Evolutionary conservation across 2,888 invertebrate genomes (phyloP).

Genomic region (Carabus problematicus): DNA sequence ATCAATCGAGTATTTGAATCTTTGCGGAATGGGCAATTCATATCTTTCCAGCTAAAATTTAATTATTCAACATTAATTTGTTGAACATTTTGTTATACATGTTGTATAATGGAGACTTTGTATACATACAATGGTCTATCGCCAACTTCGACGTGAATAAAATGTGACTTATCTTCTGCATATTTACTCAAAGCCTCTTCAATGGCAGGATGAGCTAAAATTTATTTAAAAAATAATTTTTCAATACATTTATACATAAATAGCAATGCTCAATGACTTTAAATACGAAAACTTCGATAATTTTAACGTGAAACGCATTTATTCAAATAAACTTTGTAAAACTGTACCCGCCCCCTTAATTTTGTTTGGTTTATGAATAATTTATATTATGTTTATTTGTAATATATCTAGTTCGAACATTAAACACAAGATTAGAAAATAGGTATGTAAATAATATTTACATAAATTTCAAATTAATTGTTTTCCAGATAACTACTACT

Average conservation of each 20-base stretch:
- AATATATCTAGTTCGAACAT: no score
- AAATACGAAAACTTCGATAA: no score
- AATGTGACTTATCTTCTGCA: conserved; percentile 68
- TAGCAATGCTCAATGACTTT: conserved; percentile 53
- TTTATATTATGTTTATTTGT: no score
- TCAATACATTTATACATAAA: neutral
- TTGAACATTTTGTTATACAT: neutral
- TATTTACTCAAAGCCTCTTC: conserved; percentile 67
- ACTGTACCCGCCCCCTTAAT: no score
- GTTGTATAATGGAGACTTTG: neutral
- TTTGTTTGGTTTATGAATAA: no score
- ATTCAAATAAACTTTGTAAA: no score
- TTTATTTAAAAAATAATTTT: neutral
- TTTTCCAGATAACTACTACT: no score
- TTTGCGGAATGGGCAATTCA: conserved; percentile 80
- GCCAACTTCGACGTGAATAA: conserved; percentile 81
- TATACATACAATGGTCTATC: conserved; percentile 72
- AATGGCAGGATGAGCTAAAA: conserved; percentile 78
- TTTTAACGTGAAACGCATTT: no score
- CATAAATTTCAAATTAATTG: no score
- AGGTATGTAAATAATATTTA: no score
- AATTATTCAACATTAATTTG: neutral
- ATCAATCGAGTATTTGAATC: conserved; percentile 74
- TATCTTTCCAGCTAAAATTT: conserved; percentile 81
- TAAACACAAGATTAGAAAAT: no score